Conservation (phyloP, 2,797 vertebrate species). For the Hippopotamyrus pictus region DNA sequence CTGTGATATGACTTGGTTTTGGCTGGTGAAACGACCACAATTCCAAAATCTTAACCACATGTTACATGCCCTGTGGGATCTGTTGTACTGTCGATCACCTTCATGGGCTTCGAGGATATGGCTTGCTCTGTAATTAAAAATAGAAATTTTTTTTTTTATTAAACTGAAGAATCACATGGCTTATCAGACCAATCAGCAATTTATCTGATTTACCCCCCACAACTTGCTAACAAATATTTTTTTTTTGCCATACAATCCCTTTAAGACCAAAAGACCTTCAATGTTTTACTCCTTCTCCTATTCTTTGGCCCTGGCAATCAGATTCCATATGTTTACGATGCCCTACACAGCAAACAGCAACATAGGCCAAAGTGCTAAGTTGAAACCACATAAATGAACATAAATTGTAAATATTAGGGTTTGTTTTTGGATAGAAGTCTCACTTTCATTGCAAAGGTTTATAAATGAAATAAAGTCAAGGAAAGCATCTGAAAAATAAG, state of each 20-base stretch:
- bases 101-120: constrained; percentile 41
- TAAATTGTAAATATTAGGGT: constrained; percentile 21
- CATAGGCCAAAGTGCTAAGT: constrained; percentile 28
- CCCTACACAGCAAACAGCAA: background rate
- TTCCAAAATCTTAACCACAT: constrained; percentile 63
- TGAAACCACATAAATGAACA: constrained; percentile 25
- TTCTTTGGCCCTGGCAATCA: background rate
- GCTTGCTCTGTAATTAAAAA: constrained; percentile 20
- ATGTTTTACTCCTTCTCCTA: constrained; percentile 5
- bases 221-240: constrained; percentile 42
- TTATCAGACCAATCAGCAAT: constrained; percentile 48
- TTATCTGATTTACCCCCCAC: constrained; percentile 38
- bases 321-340: background rate
- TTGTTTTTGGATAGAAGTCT: constrained; percentile 34
- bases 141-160: too few species aligned
- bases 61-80: constrained; percentile 54
- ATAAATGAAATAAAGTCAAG: constrained; percentile 39
- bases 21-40: constrained; percentile 38
- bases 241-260: constrained; percentile 31
- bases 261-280: constrained; percentile 22
- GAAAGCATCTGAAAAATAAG: constrained; percentile 47
- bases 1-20: constrained; percentile 33
- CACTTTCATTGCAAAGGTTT: constrained; percentile 29
- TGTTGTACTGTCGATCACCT: constrained; percentile 59
- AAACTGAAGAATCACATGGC: constrained; percentile 49